phyloP scores from a whole-genome alignment of 2,888 invertebrate genomes.

The Galeopsomyia nigrocyanea region DNA sequence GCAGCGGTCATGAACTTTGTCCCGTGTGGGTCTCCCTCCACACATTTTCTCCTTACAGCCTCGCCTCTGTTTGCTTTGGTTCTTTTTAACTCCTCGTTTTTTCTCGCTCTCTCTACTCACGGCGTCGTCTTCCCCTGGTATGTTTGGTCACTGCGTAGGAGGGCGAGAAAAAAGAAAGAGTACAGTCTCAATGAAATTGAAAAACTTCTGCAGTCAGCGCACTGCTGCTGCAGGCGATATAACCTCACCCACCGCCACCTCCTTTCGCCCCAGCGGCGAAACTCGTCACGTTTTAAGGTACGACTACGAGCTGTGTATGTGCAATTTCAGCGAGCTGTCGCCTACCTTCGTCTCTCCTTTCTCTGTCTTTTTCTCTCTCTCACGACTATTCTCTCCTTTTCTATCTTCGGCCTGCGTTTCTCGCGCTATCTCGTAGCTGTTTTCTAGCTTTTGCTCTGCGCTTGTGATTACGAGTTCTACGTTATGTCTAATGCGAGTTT shows the following conservation, averaged over 20 bases:
- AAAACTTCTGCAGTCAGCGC: constrained; percentile 47
- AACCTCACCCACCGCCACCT: constrained; percentile 35
- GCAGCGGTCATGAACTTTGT: no score
- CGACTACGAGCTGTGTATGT: constrained; percentile 37
- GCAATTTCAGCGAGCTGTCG: constrained; percentile 28
- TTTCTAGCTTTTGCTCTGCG: background rate
- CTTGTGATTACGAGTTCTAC: constrained; percentile 14
- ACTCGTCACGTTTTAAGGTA: constrained; percentile 44
- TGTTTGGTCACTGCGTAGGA: background rate
- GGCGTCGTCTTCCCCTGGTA: background rate
- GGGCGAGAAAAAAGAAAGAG: constrained; percentile 13
- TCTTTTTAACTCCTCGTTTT: constrained; percentile 18
- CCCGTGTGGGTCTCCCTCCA: no score
- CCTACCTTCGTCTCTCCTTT: constrained; percentile 16
- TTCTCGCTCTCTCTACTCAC: constrained; percentile 17
- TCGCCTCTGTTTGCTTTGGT: constrained; percentile 18
- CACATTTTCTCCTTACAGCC: constrained; percentile 6
- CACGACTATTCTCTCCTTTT: background rate
- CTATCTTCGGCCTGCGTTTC: background rate
- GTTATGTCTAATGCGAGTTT: constrained; percentile 9
- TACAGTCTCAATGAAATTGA: constrained; percentile 47
- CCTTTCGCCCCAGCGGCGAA: constrained; percentile 21
- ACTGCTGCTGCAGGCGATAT: constrained; percentile 45
- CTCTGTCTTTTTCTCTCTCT: constrained; percentile 19
- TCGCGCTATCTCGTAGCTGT: background rate